A percentile compares a stretch with the other conserved stretches of the same genome.
Conservation (phyloP, 2,888 invertebrate species). For the Zootermopsis nevadensis region DNA sequence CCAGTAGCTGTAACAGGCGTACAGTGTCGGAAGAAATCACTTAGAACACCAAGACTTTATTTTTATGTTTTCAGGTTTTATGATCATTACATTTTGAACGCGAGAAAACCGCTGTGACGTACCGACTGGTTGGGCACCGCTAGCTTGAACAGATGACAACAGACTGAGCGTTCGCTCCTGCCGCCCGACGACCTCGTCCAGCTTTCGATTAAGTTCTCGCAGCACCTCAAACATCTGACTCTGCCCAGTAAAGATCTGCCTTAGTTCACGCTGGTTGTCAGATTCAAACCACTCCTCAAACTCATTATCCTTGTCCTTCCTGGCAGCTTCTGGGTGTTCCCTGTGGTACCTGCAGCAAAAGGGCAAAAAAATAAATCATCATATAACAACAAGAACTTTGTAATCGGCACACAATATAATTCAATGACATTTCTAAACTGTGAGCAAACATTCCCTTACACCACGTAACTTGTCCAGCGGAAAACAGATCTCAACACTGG, state of each 20-base stretch:
- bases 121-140: neutral
- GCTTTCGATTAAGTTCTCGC: conserved; percentile 75
- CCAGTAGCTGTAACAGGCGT: conserved; percentile 37
- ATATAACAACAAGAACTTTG: no score
- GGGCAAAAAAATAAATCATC: neutral
- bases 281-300: conserved; percentile 93
- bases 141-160: conserved; percentile 67
- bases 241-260: conserved; percentile 95
- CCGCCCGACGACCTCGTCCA: conserved; percentile 83
- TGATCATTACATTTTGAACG: neutral
- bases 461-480: no score
- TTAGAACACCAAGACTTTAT: neutral
- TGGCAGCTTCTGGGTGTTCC: conserved; percentile 88
- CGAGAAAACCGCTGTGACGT: neutral
- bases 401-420: no score
- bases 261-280: conserved; percentile 89
- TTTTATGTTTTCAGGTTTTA: neutral
- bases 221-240: conserved; percentile 83
- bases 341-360: conserved; percentile 72
- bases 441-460: no score
- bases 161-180: conserved; percentile 90
- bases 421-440: no score
- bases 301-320: conserved; percentile 68
- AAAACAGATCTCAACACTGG: no score
- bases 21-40: no score